Base-by-base conservation (phyloP, 2,888 invertebrate species). In the Kryphioiulus occultus region DNA sequence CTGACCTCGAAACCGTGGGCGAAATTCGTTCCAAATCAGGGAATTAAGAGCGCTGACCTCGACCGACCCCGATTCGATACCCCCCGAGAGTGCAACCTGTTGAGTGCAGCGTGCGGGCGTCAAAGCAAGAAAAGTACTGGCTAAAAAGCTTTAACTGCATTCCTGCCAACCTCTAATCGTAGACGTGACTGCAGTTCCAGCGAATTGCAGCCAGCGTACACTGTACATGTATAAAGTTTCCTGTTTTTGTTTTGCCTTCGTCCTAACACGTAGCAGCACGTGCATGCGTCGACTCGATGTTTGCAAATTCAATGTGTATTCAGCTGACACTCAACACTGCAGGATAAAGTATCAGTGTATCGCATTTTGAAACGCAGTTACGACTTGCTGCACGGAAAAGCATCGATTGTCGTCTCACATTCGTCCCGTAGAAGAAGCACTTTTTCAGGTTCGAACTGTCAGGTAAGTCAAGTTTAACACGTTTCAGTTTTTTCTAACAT, bases 21-120 rank as follows among this genome's bases (percentile, higher is more conserved):
- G 22, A 68, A 78, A 78, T 78, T 78, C 30, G 78, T 15, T 30
- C 78, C 26, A 78, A 78, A 78, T 78, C 15, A 26, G 30, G 78
- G 78, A 78, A 78, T 78, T 26, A 78, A 78, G 78, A 78, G 78
- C 78, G 78, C 78, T 30, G 17, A 78, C 78, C 78, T 78, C 78
- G 12, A 78, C 15, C 30, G 78, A 78, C 78, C 78, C 78, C 78
- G 78, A 78, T 78, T 78, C 78, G 78, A 78, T 78, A 30, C 78
- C 78, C 78, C 78, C 30, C 1, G 26, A 10, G 30, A 30, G 30
- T 26, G 78, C 78, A 78, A 78, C 78, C 78, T 78, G 78, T 78
- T 78, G 17, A 15, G 30, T 9, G 30, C 30, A 78, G 78, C 78
- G 78, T n/a, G n/a, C 30, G 78, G 78, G 78, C 78, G 78, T 78